Evolutionary conservation across 1,140 invertebrate species (phyloP), one percentile per base, ranked within the genome.

Genomic region (Globodera ellingtonae): DNA sequence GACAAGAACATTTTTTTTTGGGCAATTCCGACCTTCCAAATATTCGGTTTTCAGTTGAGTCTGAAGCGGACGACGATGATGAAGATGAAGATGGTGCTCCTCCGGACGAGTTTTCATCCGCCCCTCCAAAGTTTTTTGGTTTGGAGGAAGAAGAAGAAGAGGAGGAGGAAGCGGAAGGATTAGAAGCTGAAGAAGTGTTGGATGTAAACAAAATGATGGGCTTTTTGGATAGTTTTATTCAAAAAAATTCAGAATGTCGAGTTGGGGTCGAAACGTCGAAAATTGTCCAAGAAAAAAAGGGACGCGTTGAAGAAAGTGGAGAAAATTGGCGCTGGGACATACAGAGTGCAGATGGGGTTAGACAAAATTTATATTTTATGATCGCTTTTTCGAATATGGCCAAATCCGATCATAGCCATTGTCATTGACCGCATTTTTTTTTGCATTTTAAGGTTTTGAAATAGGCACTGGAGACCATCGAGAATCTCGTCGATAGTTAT

Each of bases 71-170:
- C 59, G 75, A 78, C 10, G 21, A n/a, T 15, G 24, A 52, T 24
- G 67, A 47, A 4, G 78, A 81, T 18, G 79, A 66, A 21, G 79
- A 79, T 35, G 80, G 82, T 65, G 80, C 24, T 21, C 78, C 80
- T 6, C 52, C 50, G 8, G 81, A 82, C 9, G 65, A 80, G 50
- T 46, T 69, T 44, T 44, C 70, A 5, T 81, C 80, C 47, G 65
- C 21, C 35, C n/a, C 50, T 18, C 46, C 75, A 52, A 52, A 82
- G 7, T 8, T 24, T 56, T 56, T 69, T 6, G 67, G 74, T 6
- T 8, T 80, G 24, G 10, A 62, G 3, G 6, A 79, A 13, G 69
- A 81, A 18, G 47, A 24, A 6, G 48, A 81, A 1, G 13, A 73
- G 15, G 52, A 79, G 10, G 10, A 81, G 18, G 48, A 62, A 24